Conservation (phyloP, 2,797 vertebrate genomes). For the Prionace glauca region DNA sequence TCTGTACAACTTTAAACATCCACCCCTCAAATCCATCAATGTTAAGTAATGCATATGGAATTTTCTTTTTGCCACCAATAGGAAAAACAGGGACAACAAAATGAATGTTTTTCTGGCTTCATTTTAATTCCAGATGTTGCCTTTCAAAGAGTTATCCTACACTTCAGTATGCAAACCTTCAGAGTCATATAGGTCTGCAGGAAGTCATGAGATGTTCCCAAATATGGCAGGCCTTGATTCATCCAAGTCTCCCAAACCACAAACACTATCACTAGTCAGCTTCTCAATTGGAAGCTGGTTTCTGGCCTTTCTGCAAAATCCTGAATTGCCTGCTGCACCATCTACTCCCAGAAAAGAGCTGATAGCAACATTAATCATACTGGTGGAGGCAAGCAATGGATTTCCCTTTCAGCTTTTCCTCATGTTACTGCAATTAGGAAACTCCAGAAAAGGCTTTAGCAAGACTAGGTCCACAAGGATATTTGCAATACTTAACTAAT, state of each 20-base stretch:
- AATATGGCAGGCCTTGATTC: neutral
- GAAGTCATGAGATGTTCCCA: neutral
- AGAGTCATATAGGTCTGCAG: neutral
- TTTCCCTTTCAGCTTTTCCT: neutral
- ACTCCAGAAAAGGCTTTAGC: neutral
- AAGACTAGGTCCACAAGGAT: neutral
- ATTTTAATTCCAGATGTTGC: neutral
- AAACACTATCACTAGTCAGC: no score
- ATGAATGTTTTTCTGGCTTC: neutral
- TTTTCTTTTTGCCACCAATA: neutral
- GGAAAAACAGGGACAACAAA: neutral
- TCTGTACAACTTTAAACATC: neutral
- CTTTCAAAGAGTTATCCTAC: neutral
- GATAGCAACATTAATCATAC: neutral
- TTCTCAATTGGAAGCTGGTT: neutral
- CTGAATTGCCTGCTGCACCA: no score
- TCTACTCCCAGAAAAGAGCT: neutral
- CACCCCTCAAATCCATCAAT: neutral
- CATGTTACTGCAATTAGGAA: neutral
- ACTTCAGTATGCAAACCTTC: neutral
- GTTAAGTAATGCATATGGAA: neutral
- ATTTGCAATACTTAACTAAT: neutral
- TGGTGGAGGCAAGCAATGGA: neutral
- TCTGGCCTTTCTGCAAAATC: neutral
- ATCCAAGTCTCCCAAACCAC: no score